These are phyloP conservation scores for Thera britannica DNA, from an alignment of 2,888 invertebrate species.

Conservation along the genomic window DNA sequence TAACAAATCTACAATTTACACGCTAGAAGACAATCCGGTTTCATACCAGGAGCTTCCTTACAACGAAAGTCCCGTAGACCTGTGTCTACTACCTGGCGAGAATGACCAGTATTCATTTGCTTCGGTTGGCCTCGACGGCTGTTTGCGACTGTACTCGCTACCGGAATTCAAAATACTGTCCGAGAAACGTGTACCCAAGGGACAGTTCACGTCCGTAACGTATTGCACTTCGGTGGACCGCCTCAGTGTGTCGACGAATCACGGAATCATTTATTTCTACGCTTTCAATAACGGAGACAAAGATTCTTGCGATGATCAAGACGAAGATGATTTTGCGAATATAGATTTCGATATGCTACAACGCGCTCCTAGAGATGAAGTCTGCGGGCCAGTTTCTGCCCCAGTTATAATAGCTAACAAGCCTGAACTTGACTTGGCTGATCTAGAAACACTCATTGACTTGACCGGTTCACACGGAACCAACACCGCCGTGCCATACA, in stretches of 20 bases:
- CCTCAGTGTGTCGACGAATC: conserved; percentile 92
- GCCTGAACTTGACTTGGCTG: conserved; percentile 81
- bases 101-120: conserved; percentile 87
- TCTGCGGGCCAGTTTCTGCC: conserved; percentile 58
- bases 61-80: conserved; percentile 88
- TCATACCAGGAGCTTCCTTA: conserved; percentile 85
- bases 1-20: conserved; percentile 68
- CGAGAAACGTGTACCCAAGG: conserved; percentile 87
- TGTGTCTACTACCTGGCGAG: conserved; percentile 87
- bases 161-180: conserved; percentile 88
- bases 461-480: conserved; percentile 90
- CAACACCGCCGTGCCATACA: conserved; percentile 86
- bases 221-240: conserved; percentile 95
- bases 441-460: conserved; percentile 88
- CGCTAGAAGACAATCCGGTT: conserved; percentile 85
- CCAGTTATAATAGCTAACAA: conserved; percentile 85
- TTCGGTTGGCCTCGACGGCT: conserved; percentile 90
- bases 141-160: conserved; percentile 89
- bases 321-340: conserved; percentile 87
- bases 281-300: conserved; percentile 89
- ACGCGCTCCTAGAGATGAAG: conserved; percentile 68
- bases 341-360: conserved; percentile 78
- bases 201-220: conserved; percentile 91
- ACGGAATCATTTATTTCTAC: conserved; percentile 93
- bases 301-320: conserved; percentile 89